Base-by-base conservation (phyloP, 1,140 invertebrate genomes). In the Acromyrmex charruanus region DNA sequence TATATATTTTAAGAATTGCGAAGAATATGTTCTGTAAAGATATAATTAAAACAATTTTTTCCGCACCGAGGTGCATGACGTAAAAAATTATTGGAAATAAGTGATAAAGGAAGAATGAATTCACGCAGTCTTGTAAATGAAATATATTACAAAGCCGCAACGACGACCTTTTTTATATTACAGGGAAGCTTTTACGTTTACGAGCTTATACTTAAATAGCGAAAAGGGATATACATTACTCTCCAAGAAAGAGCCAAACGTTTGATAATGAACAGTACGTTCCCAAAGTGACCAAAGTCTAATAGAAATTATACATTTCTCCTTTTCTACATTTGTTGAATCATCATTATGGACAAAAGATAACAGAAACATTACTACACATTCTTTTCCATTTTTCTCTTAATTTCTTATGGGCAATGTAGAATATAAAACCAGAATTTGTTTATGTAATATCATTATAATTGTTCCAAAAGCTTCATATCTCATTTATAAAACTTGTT, bases 251-350 rank as follows among this genome's bases (percentile, higher is more conserved):
- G 39, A 89, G 44, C 25, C 39, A 51, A 87, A 79, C 58, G 72
- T 85, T 85, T 51, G 79, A 90, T 87, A 90, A 89, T 85, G 75
- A 89, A 89, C 35, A 88, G 82, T 82, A 69, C 87, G 71, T 81
- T 71, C 69, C 86, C 39, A 44, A 44, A 10, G 1, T 10, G 9
- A 44, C 1, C 31, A 53, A 75, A 85, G 55, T 89, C 44, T 51
- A 21, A 49, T 44, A 35, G 35, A 35, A 49, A n/a, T 53, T n/a
- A 16, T 9, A 0, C 3, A n/a, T 7, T 25, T 44, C 18, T 21
- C n/a, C 28, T 49, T 10, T 58, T 59, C 53, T n/a, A 35, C 18
- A 28, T 65, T 72, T 69, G 53, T 72, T 16, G 25, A 44, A 18
- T 68, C 66, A 35, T 82, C 25, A 59, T 82, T 72, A 81, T 7